These are phyloP conservation scores for Sarcophaga bullata DNA, from an alignment of 1,140 invertebrate genomes.

Conservation along the genomic window DNA sequence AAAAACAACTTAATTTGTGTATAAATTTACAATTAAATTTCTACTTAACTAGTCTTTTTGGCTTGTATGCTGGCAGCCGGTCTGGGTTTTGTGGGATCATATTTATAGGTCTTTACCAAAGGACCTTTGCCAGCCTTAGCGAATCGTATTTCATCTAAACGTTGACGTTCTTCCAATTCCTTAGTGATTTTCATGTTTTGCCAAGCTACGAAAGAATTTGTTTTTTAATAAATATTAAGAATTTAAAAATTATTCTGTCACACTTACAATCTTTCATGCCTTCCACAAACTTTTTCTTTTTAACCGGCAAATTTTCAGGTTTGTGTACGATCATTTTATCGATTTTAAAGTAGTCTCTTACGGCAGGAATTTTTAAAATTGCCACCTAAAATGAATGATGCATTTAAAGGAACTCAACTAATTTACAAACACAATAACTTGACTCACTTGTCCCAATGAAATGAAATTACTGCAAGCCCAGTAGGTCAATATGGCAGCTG, in stretches of 20 bases:
- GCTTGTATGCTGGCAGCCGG: constrained; percentile 38
- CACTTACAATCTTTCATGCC: constrained; percentile 86
- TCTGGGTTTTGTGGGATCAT: constrained; percentile 79
- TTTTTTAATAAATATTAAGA: background rate
- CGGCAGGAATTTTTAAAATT: constrained; percentile 78
- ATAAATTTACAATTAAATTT: background rate
- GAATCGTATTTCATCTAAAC: constrained; percentile 82
- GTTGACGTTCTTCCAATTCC: constrained; percentile 79
- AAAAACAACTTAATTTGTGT: constrained; percentile 38
- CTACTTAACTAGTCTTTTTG: constrained; percentile 43
- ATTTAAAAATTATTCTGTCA: background rate
- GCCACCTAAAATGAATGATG: constrained; percentile 66
- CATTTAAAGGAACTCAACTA: no score
- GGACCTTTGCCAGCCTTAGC: constrained; percentile 85
- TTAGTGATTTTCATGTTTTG: constrained; percentile 83
- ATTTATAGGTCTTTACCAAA: constrained; percentile 86
- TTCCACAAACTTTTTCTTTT: constrained; percentile 81
- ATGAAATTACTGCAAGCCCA: constrained; percentile 92
- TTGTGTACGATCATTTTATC: constrained; percentile 72
- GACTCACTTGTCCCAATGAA: constrained; percentile 77
- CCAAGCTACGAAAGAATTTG: constrained; percentile 72
- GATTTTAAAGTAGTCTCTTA: constrained; percentile 84
- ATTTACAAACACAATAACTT: background rate
- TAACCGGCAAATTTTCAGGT: constrained; percentile 70
- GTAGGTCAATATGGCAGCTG: constrained; percentile 88